Conservation (phyloP, 2,888 invertebrate species). For the Acanthosepion pharaonis region DNA sequence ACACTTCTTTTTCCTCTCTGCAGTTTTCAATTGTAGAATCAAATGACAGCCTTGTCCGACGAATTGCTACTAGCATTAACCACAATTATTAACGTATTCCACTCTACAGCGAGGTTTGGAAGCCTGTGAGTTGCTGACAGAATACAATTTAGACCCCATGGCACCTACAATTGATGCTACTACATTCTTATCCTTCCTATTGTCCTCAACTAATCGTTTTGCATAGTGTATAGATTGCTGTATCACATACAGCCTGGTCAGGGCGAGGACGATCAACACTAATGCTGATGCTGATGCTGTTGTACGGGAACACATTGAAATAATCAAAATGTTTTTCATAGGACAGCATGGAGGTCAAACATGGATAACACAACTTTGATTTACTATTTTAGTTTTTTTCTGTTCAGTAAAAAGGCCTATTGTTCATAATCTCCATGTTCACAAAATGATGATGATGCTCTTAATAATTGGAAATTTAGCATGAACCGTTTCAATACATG, state of each 20-base stretch:
- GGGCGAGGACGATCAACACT: neutral
- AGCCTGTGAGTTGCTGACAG: slow-evolving; percentile 8
- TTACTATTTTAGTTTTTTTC: neutral
- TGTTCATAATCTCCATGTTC: neutral
- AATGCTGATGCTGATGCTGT: neutral
- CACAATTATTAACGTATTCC: slow-evolving; percentile 5
- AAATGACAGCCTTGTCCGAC: neutral
- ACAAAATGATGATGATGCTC: no score
- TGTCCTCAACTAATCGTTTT: neutral
- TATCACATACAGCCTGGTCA: neutral
- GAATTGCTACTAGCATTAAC: slow-evolving; percentile 33
- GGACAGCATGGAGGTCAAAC: neutral
- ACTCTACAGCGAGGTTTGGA: neutral
- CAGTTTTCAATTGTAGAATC: neutral
- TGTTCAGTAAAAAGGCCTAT: neutral
- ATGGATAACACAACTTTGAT: neutral
- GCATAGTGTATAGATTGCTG: neutral
- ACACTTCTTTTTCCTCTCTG: slow-evolving; percentile 4
- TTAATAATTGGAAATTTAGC: no score
- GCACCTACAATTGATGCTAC: neutral
- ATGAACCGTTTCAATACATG: no score
- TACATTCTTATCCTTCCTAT: neutral
- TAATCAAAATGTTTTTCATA: neutral
- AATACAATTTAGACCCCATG: slow-evolving; percentile 33
- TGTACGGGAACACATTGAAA: neutral